phyloP scores from a whole-genome alignment of 2,888 invertebrate species.

The Dioctria rufipes region DNA sequence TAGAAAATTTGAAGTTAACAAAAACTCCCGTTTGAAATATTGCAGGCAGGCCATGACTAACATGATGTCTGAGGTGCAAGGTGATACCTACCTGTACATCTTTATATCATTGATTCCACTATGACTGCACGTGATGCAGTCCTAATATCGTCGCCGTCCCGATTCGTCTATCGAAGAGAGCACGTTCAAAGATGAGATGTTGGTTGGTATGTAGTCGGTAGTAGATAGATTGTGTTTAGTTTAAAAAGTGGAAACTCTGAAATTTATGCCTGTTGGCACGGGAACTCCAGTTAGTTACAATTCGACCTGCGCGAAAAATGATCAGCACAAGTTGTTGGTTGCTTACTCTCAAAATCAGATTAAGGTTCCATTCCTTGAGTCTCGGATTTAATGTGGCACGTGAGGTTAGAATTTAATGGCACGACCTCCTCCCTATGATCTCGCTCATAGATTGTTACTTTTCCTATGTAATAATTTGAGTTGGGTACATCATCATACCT shows the following conservation, averaged over 20 bases:
- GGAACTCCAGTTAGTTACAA: slow-evolving; percentile 5
- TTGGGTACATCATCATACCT: neutral
- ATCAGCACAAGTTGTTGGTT: neutral
- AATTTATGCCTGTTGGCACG: slow-evolving; percentile 9
- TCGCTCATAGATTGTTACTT: slow-evolving; percentile 36
- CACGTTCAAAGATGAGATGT: neutral
- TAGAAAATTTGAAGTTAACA: slow-evolving; percentile 21
- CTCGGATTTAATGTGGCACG: slow-evolving; percentile 43
- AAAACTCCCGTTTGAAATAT: slow-evolving; percentile 43
- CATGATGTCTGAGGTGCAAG: slow-evolving; percentile 19
- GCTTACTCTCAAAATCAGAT: slow-evolving; percentile 34
- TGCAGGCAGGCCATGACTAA: slow-evolving; percentile 3
- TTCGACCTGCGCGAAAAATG: neutral
- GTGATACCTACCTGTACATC: neutral
- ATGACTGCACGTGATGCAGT: neutral
- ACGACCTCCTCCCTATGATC: slow-evolving; percentile 44
- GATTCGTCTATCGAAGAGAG: neutral
- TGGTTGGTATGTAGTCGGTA: neutral
- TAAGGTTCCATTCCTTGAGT: slow-evolving; percentile 32
- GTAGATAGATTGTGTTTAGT: neutral
- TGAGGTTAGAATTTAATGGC: slow-evolving; percentile 48
- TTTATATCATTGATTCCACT: neutral
- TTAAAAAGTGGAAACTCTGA: neutral
- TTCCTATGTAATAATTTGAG: slow-evolving; percentile 32
- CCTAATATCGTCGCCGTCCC: neutral